phyloP scores from a whole-genome alignment of 30 jellyfish, hydroid and myxozoan genomes.

The Clytia hemisphaerica region DNA sequence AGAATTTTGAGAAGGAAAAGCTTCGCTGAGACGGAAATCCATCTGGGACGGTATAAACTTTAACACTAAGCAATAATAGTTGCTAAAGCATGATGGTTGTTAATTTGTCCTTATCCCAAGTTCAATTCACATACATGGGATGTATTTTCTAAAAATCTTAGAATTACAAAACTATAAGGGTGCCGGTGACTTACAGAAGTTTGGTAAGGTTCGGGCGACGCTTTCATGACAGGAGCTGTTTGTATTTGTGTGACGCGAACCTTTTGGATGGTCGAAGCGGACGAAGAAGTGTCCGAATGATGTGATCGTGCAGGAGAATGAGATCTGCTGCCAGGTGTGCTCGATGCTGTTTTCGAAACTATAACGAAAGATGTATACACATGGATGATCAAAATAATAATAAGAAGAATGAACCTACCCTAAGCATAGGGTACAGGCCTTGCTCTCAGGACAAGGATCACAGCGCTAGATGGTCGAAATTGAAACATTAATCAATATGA shows the following conservation, averaged over 20 bases:
- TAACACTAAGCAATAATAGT: too few species aligned
- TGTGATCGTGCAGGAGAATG: neutral
- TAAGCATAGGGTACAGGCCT: neutral
- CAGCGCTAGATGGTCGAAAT: too few species aligned
- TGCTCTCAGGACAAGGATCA: neutral
- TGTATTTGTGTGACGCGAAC: conserved; percentile 36
- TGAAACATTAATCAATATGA: too few species aligned
- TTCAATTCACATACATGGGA: too few species aligned
- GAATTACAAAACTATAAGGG: too few species aligned
- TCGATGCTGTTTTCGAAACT: neutral
- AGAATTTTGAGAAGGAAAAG: neutral
- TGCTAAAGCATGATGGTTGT: too few species aligned
- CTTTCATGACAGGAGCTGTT: conserved; percentile 19
- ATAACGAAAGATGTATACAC: neutral
- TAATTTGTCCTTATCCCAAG: too few species aligned
- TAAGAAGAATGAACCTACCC: neutral
- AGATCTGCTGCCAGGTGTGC: neutral
- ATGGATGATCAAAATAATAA: neutral
- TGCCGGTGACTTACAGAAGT: too few species aligned
- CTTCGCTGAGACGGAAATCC: too few species aligned
- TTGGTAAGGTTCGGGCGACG: conserved; percentile 20
- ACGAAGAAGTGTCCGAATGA: neutral
- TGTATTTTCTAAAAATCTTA: too few species aligned
- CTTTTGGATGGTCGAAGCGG: conserved; percentile 25
- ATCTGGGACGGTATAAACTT: too few species aligned